phyloP scores from a whole-genome alignment of 92 coral and sea anemone species.

The Hydrozoanthus gracilis region DNA sequence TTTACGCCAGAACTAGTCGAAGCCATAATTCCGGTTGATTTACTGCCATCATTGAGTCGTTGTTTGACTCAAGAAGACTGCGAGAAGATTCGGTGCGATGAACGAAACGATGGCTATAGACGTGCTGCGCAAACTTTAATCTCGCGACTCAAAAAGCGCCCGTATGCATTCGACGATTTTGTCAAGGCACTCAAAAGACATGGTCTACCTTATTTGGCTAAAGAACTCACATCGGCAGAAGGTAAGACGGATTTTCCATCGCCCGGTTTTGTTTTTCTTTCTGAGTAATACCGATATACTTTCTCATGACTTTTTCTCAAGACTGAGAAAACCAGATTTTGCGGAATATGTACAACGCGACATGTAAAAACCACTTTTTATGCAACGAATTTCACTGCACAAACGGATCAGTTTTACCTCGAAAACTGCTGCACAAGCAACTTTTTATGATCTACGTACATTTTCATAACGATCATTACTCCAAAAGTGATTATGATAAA shows the following conservation, averaged over 20 bases:
- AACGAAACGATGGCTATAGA: conserved; percentile 6
- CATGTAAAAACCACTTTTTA: too few relatives aligned
- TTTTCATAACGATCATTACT: too few relatives aligned
- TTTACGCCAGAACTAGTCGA: conserved; percentile 20
- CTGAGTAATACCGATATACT: too few relatives aligned
- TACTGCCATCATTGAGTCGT: conserved; percentile 20
- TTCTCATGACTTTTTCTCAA: too few relatives aligned
- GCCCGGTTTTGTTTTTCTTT: too few relatives aligned
- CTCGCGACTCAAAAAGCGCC: conserved; percentile 25
- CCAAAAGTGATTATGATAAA: too few relatives aligned
- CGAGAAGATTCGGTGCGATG: conserved; percentile 34
- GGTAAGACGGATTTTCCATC: background rate
- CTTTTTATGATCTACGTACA: too few relatives aligned
- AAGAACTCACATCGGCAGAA: background rate
- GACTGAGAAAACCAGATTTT: too few relatives aligned
- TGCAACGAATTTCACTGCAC: too few relatives aligned
- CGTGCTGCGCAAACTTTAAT: conserved; percentile 18
- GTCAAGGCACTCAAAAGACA: conserved; percentile 16
- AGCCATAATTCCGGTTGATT: conserved; percentile 14
- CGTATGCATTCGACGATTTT: conserved; percentile 3
- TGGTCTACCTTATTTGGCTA: conserved; percentile 7
- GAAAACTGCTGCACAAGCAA: too few relatives aligned
- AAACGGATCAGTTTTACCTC: too few relatives aligned
- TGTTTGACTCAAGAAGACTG: conserved; percentile 24
- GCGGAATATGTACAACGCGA: too few relatives aligned